These are phyloP conservation scores for Phaethornis superciliosus DNA, from an alignment of 2,113 vertebrate genomes.

Conservation along the genomic window DNA sequence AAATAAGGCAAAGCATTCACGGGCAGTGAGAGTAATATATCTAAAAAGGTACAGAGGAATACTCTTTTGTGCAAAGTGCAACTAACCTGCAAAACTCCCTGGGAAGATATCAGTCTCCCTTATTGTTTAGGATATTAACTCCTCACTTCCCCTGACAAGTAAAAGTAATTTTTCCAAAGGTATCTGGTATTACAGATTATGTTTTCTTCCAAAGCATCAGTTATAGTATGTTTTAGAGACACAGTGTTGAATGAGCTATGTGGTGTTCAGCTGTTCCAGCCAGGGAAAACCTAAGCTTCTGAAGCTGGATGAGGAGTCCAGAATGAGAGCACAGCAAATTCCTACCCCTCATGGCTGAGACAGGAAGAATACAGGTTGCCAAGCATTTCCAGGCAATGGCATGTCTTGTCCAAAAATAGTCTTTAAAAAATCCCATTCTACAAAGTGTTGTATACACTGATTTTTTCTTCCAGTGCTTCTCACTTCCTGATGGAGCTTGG, in stretches of 20 bases:
- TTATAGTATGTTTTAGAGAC: neutral
- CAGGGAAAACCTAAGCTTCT: neutral
- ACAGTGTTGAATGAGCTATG: neutral
- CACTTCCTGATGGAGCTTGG: neutral
- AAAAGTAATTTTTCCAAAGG: neutral
- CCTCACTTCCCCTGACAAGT: neutral
- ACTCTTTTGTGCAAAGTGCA: neutral
- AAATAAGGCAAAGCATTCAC: neutral
- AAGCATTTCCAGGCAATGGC: neutral
- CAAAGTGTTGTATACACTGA: neutral
- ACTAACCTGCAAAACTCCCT: neutral
- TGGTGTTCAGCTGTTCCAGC: neutral
- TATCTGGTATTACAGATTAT: neutral
- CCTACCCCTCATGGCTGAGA: neutral
- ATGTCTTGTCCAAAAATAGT: neutral
- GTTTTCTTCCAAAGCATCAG: neutral
- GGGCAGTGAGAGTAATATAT: neutral
- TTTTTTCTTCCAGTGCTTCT: neutral
- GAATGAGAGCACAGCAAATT: neutral
- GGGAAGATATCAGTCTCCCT: neutral
- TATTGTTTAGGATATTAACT: constrained; percentile 16
- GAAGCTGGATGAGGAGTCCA: neutral
- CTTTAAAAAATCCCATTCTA: neutral
- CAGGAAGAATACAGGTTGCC: neutral
- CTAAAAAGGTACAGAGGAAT: neutral